phyloP scores from a whole-genome alignment of 2,797 vertebrate species.

The Taenioides sp. region DNA sequence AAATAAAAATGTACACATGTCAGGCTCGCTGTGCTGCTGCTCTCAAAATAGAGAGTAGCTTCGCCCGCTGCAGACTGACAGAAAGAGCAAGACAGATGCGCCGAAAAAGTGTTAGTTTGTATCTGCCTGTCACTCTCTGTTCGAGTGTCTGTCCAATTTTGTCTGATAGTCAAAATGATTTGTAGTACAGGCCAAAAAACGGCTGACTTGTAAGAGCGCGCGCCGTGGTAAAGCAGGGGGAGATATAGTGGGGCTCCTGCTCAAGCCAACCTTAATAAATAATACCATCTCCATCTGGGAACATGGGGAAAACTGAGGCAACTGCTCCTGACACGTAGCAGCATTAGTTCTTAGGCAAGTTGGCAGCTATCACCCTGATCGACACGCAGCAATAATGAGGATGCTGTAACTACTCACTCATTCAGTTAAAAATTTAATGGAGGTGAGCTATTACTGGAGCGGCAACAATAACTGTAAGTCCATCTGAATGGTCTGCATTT shows the following conservation, averaged over 20 bases:
- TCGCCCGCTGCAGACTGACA: constrained; percentile 49
- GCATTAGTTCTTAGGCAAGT: constrained; percentile 11
- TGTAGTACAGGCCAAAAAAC: constrained; percentile 37
- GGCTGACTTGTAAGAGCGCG: constrained; percentile 25
- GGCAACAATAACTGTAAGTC: constrained; percentile 1
- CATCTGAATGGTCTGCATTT: neutral
- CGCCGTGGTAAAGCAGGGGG: constrained; percentile 23
- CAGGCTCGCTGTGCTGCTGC: constrained; percentile 34
- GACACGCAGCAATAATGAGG: constrained; percentile 4
- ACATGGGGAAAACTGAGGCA: constrained; percentile 9
- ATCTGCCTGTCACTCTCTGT: constrained; percentile 57
- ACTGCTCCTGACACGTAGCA: constrained; percentile 13
- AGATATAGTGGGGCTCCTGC: constrained; percentile 21
- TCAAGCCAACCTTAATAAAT: constrained; percentile 14
- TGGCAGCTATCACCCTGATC: neutral
- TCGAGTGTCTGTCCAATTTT: constrained; percentile 55
- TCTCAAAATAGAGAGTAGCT: constrained; percentile 48
- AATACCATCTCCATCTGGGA: constrained; percentile 15
- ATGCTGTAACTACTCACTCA: neutral
- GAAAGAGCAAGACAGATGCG: constrained; percentile 35
- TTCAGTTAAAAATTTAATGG: constrained; percentile 5
- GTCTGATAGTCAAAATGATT: constrained; percentile 55
- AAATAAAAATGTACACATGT: constrained; percentile 21
- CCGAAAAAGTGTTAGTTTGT: constrained; percentile 38
- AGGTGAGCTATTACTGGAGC: neutral